Base-by-base conservation (phyloP, 2,113 vertebrate genomes). In the Orientallactaga bullata region DNA sequence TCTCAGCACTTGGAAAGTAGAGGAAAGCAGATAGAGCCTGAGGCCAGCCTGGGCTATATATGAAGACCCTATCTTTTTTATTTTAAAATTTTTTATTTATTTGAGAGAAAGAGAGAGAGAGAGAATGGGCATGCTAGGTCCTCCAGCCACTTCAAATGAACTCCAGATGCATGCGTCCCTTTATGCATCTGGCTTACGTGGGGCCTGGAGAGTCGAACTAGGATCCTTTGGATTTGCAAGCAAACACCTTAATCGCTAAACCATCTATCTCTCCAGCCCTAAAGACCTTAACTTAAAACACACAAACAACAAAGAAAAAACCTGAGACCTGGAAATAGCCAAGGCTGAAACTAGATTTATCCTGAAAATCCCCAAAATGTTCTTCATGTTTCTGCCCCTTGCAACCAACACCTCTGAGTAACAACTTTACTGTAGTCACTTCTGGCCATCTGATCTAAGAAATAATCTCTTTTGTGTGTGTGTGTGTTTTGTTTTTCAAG, bases 371-470 rank as follows among this genome's bases (percentile, higher is more conserved):
- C n/a, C 28, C 35, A 85, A 85, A 87, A 82, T 0, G 1, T 55
- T 73, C 79, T 74, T 37, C 3, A 26, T 55, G 24, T 77, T 93
- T 90, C 76, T 79, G 17, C 12, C 37, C 15, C 63, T 58, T 68
- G 79, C 3, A 83, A 89, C 20, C 66, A 84, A 77, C 21, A 93
- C 9, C 73, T 91, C 26, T 85, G 13, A 78, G 37, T 55, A 42
- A 24, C 79, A 58, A 78, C 42, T 72, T 90, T 66, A 79, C 20
- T 24, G 76, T 66, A 84, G 78, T 72, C 30, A 80, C 42, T 84
- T 95, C 72, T 77, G 83, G 37, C 37, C 88, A 69, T 68, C 79
- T 93, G 47, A 82, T 12, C 39, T 74, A 83, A 91, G 13, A 42
- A 97, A 92, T 32, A 78, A 79, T 63, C 23, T n/a, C n/a, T n/a